Conservation (phyloP, 2,113 vertebrate genomes). For the Tamias sibiricus region DNA sequence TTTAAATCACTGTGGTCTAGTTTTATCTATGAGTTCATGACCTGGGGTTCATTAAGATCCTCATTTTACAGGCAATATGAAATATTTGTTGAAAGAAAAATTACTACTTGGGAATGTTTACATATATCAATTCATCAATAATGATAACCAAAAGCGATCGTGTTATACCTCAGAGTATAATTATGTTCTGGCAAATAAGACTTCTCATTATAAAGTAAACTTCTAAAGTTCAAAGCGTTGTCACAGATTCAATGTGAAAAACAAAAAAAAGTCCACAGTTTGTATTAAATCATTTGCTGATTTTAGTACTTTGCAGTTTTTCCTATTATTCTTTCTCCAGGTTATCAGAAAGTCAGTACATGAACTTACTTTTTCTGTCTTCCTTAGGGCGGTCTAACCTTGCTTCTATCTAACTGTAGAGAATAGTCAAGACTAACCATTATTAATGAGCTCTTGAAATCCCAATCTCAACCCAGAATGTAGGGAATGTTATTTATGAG, state of each 20-base stretch:
- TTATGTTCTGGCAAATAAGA: not conserved
- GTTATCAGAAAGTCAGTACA: conserved; percentile 53
- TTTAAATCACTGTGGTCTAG: not conserved
- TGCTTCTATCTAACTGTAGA: conserved; percentile 52
- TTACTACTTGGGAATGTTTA: not conserved
- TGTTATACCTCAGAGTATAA: not conserved
- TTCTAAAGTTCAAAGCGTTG: not conserved
- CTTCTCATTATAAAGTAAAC: conserved; percentile 43
- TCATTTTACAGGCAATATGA: not conserved
- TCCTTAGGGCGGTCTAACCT: conserved; percentile 60
- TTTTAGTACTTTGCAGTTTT: conserved; percentile 22
- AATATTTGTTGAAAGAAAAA: not conserved
- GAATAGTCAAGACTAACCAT: conserved; percentile 63
- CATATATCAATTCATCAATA: not conserved
- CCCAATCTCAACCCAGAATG: conserved; percentile 66
- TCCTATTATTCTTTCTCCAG: conserved; percentile 29
- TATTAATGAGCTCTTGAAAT: conserved; percentile 76
- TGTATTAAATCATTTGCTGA: not conserved
- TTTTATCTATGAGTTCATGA: not conserved
- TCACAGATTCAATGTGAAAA: not conserved
- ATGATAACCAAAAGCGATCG: not conserved
- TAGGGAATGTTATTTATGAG: conserved; percentile 70
- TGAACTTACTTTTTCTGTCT: conserved; percentile 21
- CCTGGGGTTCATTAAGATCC: not conserved
- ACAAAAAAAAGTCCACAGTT: not conserved